Evolutionary conservation across 2,888 invertebrate species (phyloP).

Genomic region (Nephrotoma appendiculata): DNA sequence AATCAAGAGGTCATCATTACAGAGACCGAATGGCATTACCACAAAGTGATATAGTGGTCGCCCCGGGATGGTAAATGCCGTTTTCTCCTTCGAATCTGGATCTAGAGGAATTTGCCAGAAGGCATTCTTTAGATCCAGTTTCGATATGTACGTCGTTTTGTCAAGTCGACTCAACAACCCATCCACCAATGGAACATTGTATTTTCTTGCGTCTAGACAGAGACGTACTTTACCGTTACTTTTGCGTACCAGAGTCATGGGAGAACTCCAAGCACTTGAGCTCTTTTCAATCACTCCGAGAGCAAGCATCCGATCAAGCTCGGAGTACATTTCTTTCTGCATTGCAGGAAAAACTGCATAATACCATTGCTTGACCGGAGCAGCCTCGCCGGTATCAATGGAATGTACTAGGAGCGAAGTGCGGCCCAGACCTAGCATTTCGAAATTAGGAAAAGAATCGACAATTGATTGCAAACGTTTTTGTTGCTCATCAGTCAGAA

Average conservation of each 20-base stretch:
- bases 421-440: not conserved
- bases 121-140: too few relatives aligned
- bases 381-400: not conserved
- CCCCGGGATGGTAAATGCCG: not conserved
- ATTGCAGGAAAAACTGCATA: not conserved
- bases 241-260: not conserved
- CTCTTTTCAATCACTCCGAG: not conserved
- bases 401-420: not conserved
- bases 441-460: not conserved
- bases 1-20: not conserved
- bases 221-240: not conserved
- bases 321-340: not conserved
- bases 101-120: not conserved
- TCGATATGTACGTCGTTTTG: not conserved
- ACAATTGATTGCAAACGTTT: not conserved
- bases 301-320: not conserved
- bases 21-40: not conserved
- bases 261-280: not conserved
- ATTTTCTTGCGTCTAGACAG: not conserved
- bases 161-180: not conserved
- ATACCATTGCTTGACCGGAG: not conserved
- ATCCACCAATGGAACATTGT: not conserved
- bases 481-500: not conserved
- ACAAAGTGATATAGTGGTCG: not conserved
- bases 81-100: not conserved